phyloP scores from a whole-genome alignment of 2,113 vertebrate species.

The Syngnathus scovelli region DNA sequence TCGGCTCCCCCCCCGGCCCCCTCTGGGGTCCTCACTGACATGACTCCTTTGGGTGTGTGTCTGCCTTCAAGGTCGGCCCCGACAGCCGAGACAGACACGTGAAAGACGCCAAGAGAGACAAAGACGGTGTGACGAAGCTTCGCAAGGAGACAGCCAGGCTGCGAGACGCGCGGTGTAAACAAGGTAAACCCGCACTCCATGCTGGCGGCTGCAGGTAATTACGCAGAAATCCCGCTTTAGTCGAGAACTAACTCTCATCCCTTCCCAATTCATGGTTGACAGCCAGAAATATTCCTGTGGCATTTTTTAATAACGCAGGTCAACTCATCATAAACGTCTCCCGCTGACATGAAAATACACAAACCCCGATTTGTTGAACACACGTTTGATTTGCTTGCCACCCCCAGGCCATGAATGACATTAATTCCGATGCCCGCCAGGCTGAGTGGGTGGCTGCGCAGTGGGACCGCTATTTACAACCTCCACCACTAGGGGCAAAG shows the following conservation, averaged over 20 bases:
- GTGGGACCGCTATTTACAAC: slow-evolving; percentile 49
- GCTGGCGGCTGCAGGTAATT: slow-evolving; percentile 68
- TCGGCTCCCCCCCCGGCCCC: background rate
- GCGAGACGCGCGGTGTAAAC: slow-evolving; percentile 66
- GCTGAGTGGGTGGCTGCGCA: slow-evolving; percentile 56
- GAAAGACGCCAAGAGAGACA: slow-evolving; percentile 64
- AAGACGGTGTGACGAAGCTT: slow-evolving; percentile 60
- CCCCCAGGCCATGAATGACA: slow-evolving; percentile 74
- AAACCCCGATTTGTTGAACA: slow-evolving; percentile 77
- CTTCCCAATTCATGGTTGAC: slow-evolving; percentile 56
- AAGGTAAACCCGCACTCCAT: slow-evolving; percentile 68
- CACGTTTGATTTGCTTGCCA: slow-evolving; percentile 76
- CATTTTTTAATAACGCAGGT: slow-evolving; percentile 63
- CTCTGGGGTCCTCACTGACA: slow-evolving; percentile 44
- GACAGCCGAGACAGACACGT: slow-evolving; percentile 61
- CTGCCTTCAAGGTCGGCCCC: slow-evolving; percentile 64
- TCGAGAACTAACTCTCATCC: slow-evolving; percentile 69
- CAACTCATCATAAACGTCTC: slow-evolving; percentile 58
- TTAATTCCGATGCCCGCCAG: slow-evolving; percentile 68
- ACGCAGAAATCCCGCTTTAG: slow-evolving; percentile 66
- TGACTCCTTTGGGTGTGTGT: slow-evolving; percentile 57
- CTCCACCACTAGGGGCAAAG: slow-evolving; percentile 52
- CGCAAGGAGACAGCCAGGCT: slow-evolving; percentile 59
- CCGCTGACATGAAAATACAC: slow-evolving; percentile 70
- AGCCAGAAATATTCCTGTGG: slow-evolving; percentile 50